These are phyloP conservation scores for Xiphias gladius DNA, from an alignment of 2,113 vertebrate species.

Conservation along the genomic window DNA sequence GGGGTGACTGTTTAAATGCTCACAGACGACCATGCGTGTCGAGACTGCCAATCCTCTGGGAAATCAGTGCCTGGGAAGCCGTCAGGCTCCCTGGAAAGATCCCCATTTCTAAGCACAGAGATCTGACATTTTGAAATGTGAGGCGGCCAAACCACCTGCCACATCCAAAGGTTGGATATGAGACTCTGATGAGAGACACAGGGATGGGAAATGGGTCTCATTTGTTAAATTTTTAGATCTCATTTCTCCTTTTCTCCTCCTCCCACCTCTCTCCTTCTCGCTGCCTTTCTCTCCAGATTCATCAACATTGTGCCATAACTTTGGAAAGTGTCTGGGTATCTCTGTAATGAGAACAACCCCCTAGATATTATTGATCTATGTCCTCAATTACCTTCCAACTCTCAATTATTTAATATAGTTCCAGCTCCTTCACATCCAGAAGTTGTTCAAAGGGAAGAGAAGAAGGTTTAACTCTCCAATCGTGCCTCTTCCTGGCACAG, in stretches of 20 bases:
- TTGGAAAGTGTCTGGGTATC: slow-evolving; percentile 61
- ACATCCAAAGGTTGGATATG: slow-evolving; percentile 68
- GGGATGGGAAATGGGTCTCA: slow-evolving; percentile 67
- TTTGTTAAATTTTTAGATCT: slow-evolving; percentile 77
- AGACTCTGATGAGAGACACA: slow-evolving; percentile 70
- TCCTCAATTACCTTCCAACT: slow-evolving; percentile 79
- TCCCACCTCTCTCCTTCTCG: slow-evolving; percentile 23
- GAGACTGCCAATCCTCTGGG: slow-evolving; percentile 80
- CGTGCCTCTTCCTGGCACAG: slow-evolving; percentile 49
- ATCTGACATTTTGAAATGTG: slow-evolving; percentile 81
- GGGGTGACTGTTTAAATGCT: slow-evolving; percentile 78
- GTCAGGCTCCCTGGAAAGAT: slow-evolving; percentile 74
- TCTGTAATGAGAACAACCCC: slow-evolving; percentile 77
- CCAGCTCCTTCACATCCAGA: slow-evolving; percentile 65
- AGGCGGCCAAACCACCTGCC: slow-evolving; percentile 74
- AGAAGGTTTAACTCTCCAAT: slow-evolving; percentile 55
- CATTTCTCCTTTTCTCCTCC: slow-evolving; percentile 55
- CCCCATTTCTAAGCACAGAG: slow-evolving; percentile 65
- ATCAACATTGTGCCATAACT: slow-evolving; percentile 77
- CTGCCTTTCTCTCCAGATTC: slow-evolving; percentile 65
- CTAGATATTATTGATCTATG: slow-evolving; percentile 81
- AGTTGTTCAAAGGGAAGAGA: slow-evolving; percentile 63
- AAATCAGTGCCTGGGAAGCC: slow-evolving; percentile 79
- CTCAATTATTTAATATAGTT: slow-evolving; percentile 78
- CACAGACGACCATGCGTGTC: slow-evolving; percentile 78